Conservation (phyloP, 2,888 invertebrate species). For the Sinhomidia bicolor region DNA sequence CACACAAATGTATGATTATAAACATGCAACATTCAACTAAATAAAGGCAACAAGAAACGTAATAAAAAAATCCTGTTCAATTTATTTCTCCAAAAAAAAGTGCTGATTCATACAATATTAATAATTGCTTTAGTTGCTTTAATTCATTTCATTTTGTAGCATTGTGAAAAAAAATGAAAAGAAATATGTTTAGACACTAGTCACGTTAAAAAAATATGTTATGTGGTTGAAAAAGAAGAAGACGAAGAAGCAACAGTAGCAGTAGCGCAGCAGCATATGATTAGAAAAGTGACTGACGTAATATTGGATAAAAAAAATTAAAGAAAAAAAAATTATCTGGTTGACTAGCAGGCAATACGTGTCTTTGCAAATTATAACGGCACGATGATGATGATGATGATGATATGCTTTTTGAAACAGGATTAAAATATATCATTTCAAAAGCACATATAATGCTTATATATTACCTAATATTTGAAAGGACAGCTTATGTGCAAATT, state of each 20-base stretch:
- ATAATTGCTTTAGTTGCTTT: slow-evolving; percentile 16
- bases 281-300: neutral
- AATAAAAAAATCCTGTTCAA: neutral
- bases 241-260: neutral
- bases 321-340: slow-evolving; percentile 18
- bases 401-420: slow-evolving; percentile 58
- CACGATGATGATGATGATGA: neutral
- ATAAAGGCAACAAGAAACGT: neutral
- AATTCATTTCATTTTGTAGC: neutral
- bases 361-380: neutral
- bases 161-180: neutral
- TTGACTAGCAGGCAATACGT: slow-evolving; percentile 17
- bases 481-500: slow-evolving; percentile 41
- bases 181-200: neutral
- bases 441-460: slow-evolving; percentile 27
- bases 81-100: slow-evolving; percentile 17
- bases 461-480: slow-evolving; percentile 53
- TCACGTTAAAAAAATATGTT: neutral
- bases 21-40: neutral
- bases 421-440: slow-evolving; percentile 62
- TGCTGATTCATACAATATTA: slow-evolving; percentile 35
- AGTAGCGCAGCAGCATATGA: neutral
- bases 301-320: neutral
- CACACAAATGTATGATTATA: neutral
- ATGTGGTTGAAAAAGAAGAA: neutral